A percentile compares a stretch with the other conserved stretches of the same genome.
Evolutionary conservation across 2,797 vertebrate genomes (phyloP).

Genomic region (Kryptopterus vitreolus): DNA sequence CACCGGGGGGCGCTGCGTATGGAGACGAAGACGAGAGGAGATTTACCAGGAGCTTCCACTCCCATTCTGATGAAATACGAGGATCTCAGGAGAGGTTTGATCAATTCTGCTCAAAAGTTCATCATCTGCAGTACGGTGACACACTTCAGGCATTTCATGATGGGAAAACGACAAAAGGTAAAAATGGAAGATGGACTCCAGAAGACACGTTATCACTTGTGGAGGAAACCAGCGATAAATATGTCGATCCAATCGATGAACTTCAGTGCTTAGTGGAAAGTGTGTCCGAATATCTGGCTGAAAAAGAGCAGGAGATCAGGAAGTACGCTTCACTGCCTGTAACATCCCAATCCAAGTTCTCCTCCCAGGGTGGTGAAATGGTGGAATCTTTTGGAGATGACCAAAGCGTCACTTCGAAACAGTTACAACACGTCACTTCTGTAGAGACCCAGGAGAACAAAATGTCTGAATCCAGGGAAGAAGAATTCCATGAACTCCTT

Average conservation of each 20-base stretch:
- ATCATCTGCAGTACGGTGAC: conserved; percentile 54
- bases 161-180: conserved; percentile 67
- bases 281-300: conserved; percentile 95
- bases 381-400: conserved; percentile 69
- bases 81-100: conserved; percentile 76
- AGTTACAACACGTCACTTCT: conserved; percentile 59
- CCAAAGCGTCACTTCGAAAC: conserved; percentile 55
- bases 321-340: conserved; percentile 84
- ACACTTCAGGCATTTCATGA: conserved; percentile 62
- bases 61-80: conserved; percentile 77
- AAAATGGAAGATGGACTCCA: conserved; percentile 67
- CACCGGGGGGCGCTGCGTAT: conserved; percentile 73
- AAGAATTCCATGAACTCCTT: conserved; percentile 87
- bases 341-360: conserved; percentile 73
- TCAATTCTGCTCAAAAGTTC: conserved; percentile 52
- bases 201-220: conserved; percentile 78
- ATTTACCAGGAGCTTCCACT: conserved; percentile 65
- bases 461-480: conserved; percentile 69
- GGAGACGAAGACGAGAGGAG: conserved; percentile 69
- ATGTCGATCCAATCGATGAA: conserved; percentile 88
- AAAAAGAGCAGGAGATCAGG: conserved; percentile 97
- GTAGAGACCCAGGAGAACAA: conserved; percentile 53
- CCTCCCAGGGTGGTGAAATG: conserved; percentile 67
- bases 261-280: conserved; percentile 95
- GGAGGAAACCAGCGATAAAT: conserved; percentile 82